Conservation (phyloP, 2,113 vertebrate species). For the Oostethus manadensis region DNA sequence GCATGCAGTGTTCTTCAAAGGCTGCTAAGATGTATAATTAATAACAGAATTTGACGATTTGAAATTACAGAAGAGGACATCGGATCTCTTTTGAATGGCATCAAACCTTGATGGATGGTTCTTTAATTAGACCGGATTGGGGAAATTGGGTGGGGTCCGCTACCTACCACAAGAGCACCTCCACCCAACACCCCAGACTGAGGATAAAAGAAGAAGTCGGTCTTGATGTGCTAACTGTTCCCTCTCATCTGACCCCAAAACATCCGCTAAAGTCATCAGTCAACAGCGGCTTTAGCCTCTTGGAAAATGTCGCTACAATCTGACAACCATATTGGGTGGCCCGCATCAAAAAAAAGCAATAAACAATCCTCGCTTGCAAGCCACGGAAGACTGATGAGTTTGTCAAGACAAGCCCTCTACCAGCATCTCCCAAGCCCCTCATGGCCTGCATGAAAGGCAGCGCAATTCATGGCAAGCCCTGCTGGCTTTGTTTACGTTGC, state of each 20-base stretch:
- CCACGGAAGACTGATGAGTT: slow-evolving; percentile 2
- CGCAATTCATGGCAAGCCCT: slow-evolving; percentile 31
- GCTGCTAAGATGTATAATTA: slow-evolving; percentile 68
- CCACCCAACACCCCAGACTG: slow-evolving; percentile 43
- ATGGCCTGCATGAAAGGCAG: slow-evolving; percentile 22
- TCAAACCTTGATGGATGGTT: slow-evolving; percentile 49
- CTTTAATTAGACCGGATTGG: slow-evolving; percentile 60
- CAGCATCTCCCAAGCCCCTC: slow-evolving; percentile 17
- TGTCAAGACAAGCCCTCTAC: slow-evolving; percentile 3
- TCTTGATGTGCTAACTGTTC: slow-evolving; percentile 21
- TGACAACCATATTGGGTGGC: slow-evolving; percentile 5
- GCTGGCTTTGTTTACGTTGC: slow-evolving; percentile 55
- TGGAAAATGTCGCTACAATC: slow-evolving; percentile 11
- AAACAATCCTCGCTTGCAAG: slow-evolving; percentile 9
- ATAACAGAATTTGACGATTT: slow-evolving; percentile 71
- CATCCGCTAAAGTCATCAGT: slow-evolving; percentile 7
- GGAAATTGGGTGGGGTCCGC: slow-evolving; percentile 50
- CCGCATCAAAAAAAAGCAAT: background rate
- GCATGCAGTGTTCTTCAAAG: slow-evolving; percentile 66
- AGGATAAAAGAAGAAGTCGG: slow-evolving; percentile 12
- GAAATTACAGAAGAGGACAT: slow-evolving; percentile 62
- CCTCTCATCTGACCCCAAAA: slow-evolving; percentile 26
- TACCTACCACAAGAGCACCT: slow-evolving; percentile 36
- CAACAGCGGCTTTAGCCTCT: background rate
- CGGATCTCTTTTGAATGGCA: slow-evolving; percentile 60